Base-by-base conservation (phyloP, 1,140 invertebrate genomes). In the Wiebesia pumilae region DNA sequence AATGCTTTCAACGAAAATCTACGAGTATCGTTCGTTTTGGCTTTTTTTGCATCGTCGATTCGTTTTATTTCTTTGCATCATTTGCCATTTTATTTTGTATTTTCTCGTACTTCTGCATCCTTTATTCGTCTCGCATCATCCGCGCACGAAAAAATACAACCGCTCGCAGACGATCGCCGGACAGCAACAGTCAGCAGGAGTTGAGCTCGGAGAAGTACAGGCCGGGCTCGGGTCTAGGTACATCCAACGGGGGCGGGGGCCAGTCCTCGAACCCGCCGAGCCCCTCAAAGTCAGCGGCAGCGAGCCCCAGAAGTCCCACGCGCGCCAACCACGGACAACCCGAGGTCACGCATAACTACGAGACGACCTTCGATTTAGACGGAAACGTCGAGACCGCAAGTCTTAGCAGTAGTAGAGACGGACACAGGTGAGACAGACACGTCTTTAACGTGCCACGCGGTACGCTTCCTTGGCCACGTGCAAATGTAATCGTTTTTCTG, bases 361-460 rank as follows among this genome's bases (percentile, higher is more conserved):
- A 97, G 91, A 97, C 96, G 10, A 97, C 96, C 4, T 97, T 97
- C 92, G 97, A 97, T 93, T 94, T 97, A 81, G 97, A 97, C 87
- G 96, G 96, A 43, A 98, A 98, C 93, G 96, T 97, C 81, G 97
- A 98, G 91, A 97, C 96, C 19, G 96, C 93, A 51, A 94, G 95
- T 89, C 92, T 95, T 35, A 93, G 93, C 85, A 95, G 96, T 88
- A 96, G 96, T 89, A 95, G 96, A 77, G 95, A 96, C 88, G 96
- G 95, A 33, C 95, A 95, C 94, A 96, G 95, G 95, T 96, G 95
- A 90, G 51, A 81, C 24, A 2, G 38, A 40, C 67, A 27, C 12
- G 38, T 51, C 24, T 47, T 30, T n/a, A n/a, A 19, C 79, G 4
- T 19, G 30, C 79, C 21, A 4, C 27, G 73, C 40, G 2, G 3